These are phyloP conservation scores for Aphis gossypii DNA, from an alignment of 1,140 invertebrate species.

Conservation along the genomic window DNA sequence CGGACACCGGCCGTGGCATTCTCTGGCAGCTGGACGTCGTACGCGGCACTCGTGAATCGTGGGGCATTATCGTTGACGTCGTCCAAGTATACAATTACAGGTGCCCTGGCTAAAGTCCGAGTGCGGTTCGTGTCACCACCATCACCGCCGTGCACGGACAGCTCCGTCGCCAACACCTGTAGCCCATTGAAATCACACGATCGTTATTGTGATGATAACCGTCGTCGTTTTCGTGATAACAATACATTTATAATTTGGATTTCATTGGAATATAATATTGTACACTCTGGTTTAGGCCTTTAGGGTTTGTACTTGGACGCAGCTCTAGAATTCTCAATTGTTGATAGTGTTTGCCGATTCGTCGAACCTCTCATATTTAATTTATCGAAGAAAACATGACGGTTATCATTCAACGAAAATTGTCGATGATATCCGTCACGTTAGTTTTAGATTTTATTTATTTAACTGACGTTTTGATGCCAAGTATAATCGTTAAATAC, in stretches of 20 bases:
- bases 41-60: constrained; percentile 76
- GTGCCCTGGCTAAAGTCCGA: constrained; percentile 69
- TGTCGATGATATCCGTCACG: too few relatives aligned
- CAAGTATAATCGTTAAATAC: neutral
- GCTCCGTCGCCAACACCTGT: constrained; percentile 63
- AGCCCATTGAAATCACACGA: neutral
- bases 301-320: neutral
- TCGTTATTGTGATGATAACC: neutral
- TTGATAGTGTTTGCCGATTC: neutral
- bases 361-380: neutral
- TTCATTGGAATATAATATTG: neutral
- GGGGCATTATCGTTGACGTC: constrained; percentile 92
- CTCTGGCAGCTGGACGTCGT: constrained; percentile 78
- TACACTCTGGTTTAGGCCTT: too few relatives aligned
- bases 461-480: neutral
- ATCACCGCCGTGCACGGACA: constrained; percentile 59
- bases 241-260: neutral
- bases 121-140: constrained; percentile 67
- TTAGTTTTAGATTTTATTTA: neutral
- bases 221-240: neutral
- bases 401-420: neutral
- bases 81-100: constrained; percentile 80
- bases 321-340: neutral
- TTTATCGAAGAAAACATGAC: neutral
- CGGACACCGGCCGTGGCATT: constrained; percentile 79